phyloP scores from a whole-genome alignment of 64 coral and sea anemone genomes.

The Actinia equina region DNA sequence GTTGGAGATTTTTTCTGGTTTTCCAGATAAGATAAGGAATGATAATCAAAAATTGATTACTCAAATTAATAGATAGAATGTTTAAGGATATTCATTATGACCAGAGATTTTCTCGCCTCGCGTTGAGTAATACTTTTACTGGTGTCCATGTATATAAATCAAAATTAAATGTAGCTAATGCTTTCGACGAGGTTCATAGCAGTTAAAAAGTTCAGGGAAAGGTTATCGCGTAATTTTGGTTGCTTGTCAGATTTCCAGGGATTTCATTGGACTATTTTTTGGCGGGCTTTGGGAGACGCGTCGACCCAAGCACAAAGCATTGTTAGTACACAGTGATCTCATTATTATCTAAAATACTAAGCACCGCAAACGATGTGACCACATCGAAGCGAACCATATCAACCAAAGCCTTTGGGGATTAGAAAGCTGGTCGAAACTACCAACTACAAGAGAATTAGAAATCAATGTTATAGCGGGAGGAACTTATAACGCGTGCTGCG shows the following conservation, averaged over 20 bases:
- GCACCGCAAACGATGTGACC: neutral
- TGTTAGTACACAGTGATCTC: neutral
- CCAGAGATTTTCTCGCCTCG: neutral
- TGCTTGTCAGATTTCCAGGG: neutral
- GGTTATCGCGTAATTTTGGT: neutral
- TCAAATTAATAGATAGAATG: neutral
- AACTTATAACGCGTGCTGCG: neutral
- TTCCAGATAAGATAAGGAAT: neutral
- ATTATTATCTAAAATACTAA: slow-evolving; percentile 3
- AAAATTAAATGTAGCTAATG: neutral
- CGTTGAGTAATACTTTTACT: neutral
- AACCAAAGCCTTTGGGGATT: neutral
- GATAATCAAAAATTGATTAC: neutral
- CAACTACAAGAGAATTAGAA: neutral
- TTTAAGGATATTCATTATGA: neutral
- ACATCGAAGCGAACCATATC: neutral
- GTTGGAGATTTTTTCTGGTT: neutral
- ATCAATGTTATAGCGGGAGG: neutral
- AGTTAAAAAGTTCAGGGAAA: neutral
- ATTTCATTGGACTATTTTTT: neutral
- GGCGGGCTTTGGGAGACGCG: slow-evolving; percentile 19
- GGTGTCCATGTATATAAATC: neutral
- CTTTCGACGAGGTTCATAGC: neutral
- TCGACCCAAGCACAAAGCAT: neutral
- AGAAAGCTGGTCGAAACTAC: neutral